These are phyloP conservation scores for Streblospio benedicti DNA, from an alignment of 1,140 invertebrate species.

Conservation along the genomic window DNA sequence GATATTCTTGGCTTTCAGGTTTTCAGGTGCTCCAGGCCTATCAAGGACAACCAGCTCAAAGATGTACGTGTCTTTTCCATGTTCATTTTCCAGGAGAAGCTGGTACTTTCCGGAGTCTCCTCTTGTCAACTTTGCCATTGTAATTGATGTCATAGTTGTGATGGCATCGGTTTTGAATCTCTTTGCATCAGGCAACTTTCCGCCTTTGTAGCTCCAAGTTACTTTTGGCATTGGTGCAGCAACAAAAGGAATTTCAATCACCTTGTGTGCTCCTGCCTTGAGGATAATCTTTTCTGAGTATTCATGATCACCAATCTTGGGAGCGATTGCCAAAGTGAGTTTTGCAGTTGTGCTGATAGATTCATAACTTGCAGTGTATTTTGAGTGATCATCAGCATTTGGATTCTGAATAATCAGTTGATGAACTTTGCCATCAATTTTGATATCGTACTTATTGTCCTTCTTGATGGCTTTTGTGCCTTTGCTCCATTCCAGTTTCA, in stretches of 20 bases:
- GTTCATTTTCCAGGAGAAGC: conserved; percentile 37
- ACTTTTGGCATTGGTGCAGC: conserved; percentile 62
- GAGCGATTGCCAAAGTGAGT: conserved; percentile 10
- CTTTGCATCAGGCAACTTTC: conserved; percentile 34
- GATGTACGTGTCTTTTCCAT: conserved; percentile 37
- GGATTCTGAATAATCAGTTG: conserved; percentile 69
- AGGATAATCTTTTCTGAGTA: conserved; percentile 12
- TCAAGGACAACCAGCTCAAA: conserved; percentile 38
- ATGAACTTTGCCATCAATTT: conserved; percentile 60
- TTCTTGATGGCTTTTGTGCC: conserved; percentile 59
- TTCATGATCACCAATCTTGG: conserved; percentile 10
- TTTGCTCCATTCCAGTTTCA: conserved; percentile 58
- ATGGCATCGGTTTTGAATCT: conserved; percentile 43
- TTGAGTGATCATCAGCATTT: conserved; percentile 59
- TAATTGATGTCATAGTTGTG: conserved; percentile 38
- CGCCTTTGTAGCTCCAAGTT: conserved; percentile 57
- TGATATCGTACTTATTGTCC: conserved; percentile 62
- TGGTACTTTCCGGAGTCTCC: conserved; percentile 41
- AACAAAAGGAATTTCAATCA: conserved; percentile 61
- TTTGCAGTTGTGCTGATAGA: conserved; percentile 11
- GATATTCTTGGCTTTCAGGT: conserved; percentile 81
- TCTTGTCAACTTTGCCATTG: conserved; percentile 35
- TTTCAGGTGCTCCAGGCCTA: conserved; percentile 77
- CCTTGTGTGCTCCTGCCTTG: conserved; percentile 12
- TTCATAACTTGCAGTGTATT: conserved; percentile 54